Base-by-base conservation (phyloP, 92 coral and sea anemone species). In the Metridium senile region DNA sequence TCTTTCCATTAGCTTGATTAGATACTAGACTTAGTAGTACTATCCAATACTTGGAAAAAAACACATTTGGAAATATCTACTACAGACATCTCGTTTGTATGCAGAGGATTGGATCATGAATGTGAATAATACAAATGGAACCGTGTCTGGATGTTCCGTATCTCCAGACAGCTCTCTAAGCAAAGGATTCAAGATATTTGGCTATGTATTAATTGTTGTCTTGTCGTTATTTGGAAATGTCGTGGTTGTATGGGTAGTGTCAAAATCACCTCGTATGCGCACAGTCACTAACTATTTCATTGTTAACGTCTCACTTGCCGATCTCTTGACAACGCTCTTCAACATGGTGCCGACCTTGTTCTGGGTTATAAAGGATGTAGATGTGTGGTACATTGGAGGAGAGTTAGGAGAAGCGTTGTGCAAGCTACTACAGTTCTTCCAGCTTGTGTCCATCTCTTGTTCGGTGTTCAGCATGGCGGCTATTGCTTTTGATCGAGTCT, bases 401-500 rank as follows among this genome's bases (percentile, higher is more conserved):
- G 32, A 59, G 56, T 43, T 86, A 0, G 94, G 94, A 1, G 81
- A 87, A 23, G 72, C 77, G 2, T 72, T 90, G 26, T 90, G 94
- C 80, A 90, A 90, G 75, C 51, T 83, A 9, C 56, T 90, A 31
- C 86, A 67, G 62, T 90, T 87, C 70, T 72, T 84, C 39, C 94
- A 86, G 46, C 65, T 67, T 56, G 76, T 83, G 45, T 78, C 91
- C n/a, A 69, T 90, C 26, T 45, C 88, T 1, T 84, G 89, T 21
- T 86, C 91, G 0, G 91, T 90, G 28, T 70, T 90, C 30, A 82
- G 93, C 39, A 71, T 90, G 54, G 66, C 81, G 0, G 91, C 94
- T 51, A 90, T 90, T 54, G 91, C 94, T 8, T 69, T 87, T 28
- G 94, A 90, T 75, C 88, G 91, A n/a, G 88, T 86, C 53, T 86